phyloP scores from a whole-genome alignment of 2,113 vertebrate genomes.

The Choloepus hoffmanni region DNA sequence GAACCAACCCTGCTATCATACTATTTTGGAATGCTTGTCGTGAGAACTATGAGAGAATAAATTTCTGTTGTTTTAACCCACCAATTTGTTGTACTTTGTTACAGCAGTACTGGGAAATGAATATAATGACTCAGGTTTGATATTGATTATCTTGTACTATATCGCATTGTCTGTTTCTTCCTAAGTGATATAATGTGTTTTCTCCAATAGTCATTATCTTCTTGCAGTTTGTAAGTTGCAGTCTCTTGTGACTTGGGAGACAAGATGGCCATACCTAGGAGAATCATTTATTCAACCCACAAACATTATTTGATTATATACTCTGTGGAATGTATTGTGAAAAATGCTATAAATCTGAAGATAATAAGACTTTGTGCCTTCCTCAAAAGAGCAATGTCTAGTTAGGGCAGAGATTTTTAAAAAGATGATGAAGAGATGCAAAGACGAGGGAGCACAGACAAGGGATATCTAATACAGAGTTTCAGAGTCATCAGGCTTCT shows the following conservation, averaged over 20 bases:
- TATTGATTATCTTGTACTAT: not conserved
- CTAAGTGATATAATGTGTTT: not conserved
- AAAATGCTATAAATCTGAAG: not conserved
- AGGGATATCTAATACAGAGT: not conserved
- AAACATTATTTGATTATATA: not conserved
- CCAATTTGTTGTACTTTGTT: too few relatives aligned
- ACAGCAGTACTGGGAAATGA: too few relatives aligned
- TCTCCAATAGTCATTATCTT: not conserved
- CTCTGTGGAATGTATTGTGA: not conserved
- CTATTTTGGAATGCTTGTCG: too few relatives aligned
- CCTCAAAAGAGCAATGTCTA: not conserved
- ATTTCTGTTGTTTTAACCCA: too few relatives aligned
- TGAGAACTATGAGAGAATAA: too few relatives aligned
- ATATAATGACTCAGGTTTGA: not conserved
- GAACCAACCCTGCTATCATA: too few relatives aligned
- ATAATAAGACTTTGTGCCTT: not conserved
- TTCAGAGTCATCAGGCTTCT: not conserved
- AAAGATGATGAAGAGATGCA: not conserved
- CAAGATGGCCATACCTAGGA: not conserved
- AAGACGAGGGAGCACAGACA: not conserved
- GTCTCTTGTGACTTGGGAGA: not conserved
- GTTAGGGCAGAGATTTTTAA: not conserved
- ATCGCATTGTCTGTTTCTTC: not conserved
- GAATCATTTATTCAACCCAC: not conserved
- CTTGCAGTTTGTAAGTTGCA: not conserved